These are phyloP conservation scores for Papilio polyxenes DNA, from an alignment of 1,140 invertebrate species.

Conservation along the genomic window DNA sequence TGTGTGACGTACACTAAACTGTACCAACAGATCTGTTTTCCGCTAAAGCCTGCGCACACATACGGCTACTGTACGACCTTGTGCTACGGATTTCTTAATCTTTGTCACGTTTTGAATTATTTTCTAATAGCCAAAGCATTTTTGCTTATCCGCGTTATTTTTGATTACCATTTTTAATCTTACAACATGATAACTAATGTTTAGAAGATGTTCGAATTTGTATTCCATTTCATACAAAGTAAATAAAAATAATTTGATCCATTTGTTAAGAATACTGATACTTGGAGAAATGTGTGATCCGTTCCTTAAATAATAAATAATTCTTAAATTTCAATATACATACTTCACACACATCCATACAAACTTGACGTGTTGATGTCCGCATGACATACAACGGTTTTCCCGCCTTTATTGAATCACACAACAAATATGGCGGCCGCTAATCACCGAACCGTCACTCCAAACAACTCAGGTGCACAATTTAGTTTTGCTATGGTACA, in stretches of 20 bases:
- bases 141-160: no score
- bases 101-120: not conserved
- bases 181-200: no score
- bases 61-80: not conserved
- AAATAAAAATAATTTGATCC: not conserved
- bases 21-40: not conserved
- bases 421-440: conserved; percentile 32
- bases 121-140: no score
- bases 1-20: not conserved
- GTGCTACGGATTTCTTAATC: not conserved
- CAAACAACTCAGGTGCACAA: conserved; percentile 4
- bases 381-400: conserved; percentile 17
- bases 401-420: conserved; percentile 34
- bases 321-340: not conserved
- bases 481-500: conserved; percentile 5
- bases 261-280: not conserved
- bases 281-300: not conserved
- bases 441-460: conserved; percentile 15
- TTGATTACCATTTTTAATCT: no score
- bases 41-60: not conserved
- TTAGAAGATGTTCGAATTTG: no score
- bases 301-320: not conserved
- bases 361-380: conserved; percentile 15
- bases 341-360: not conserved
- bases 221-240: not conserved